Evolutionary conservation across 2,888 invertebrate genomes (phyloP).

Genomic region (Caenorhabditis virilis): DNA sequence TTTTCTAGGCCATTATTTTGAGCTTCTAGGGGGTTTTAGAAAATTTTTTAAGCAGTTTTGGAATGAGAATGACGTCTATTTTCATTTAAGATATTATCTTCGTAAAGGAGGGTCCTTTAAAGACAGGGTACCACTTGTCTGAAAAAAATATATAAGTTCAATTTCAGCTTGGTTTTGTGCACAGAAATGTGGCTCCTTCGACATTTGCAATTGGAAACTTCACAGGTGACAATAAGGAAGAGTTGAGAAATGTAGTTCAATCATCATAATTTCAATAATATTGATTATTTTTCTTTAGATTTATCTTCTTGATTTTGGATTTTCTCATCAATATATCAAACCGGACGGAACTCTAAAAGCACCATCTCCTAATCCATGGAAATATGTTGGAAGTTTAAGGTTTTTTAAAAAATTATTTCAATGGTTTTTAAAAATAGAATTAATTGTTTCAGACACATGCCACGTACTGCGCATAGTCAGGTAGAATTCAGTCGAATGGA

Average conservation of each 20-base stretch:
- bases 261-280: background rate
- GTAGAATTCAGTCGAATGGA: conserved; percentile 46
- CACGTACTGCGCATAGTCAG: conserved; percentile 32
- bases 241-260: conserved; percentile 22
- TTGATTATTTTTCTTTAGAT: conserved; percentile 21
- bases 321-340: conserved; percentile 40
- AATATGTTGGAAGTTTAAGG: conserved; percentile 40
- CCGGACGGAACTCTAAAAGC: conserved; percentile 41
- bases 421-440: no score
- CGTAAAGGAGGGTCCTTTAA: no score
- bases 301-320: conserved; percentile 49
- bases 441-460: conserved; percentile 41
- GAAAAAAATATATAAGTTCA: background rate
- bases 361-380: conserved; percentile 43
- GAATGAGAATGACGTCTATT: no score
- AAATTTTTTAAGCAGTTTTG: no score
- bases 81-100: no score
- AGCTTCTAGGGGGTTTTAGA: background rate
- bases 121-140: no score
- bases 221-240: conserved; percentile 24
- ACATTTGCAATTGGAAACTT: conserved; percentile 45
- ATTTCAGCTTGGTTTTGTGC: conserved; percentile 37
- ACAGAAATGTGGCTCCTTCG: conserved; percentile 46
- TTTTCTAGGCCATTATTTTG: no score
- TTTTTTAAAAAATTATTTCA: no score